Conservation (phyloP, 2,113 vertebrate genomes). For the Dasyurus viverrinus region DNA sequence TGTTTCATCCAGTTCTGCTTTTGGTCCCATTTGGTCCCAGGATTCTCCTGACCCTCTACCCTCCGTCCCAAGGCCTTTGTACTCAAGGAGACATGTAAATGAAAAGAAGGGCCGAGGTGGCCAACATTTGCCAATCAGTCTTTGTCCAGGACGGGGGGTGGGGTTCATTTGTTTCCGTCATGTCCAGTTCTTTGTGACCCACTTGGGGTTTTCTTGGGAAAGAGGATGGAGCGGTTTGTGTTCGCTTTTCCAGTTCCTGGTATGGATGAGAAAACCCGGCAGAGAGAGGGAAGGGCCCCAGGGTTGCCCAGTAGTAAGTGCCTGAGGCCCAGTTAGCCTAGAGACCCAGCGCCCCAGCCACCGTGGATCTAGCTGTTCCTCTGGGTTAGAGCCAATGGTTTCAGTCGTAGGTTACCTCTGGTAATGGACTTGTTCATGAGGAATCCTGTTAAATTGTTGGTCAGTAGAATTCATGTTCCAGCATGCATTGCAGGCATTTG, state of each 20-base stretch:
- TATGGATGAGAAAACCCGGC: not conserved
- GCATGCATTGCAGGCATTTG: not conserved
- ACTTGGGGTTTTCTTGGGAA: not conserved
- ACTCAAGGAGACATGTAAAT: conserved; percentile 4
- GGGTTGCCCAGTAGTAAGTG: not conserved
- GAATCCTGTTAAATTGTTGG: not conserved
- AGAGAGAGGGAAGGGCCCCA: no score
- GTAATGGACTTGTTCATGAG: not conserved
- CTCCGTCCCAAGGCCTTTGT: conserved; percentile 21
- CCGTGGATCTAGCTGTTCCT: rapidly evolving
- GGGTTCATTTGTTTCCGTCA: no score
- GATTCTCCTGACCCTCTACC: not conserved
- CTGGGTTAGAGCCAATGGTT: not conserved
- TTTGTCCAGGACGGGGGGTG: not conserved
- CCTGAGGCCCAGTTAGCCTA: not conserved
- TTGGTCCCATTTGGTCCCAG: not conserved
- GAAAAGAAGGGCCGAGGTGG: not conserved
- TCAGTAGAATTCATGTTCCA: not conserved
- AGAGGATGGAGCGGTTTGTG: not conserved
- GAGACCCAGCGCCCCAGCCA: no score
- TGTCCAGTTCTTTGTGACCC: not conserved
- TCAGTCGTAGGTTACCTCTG: not conserved
- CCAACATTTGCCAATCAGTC: conserved; percentile 13
- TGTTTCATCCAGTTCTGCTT: not conserved
- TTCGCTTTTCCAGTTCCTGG: not conserved